Base-by-base conservation (phyloP, 2,113 vertebrate species). In the Eulacestoma nigropectus region DNA sequence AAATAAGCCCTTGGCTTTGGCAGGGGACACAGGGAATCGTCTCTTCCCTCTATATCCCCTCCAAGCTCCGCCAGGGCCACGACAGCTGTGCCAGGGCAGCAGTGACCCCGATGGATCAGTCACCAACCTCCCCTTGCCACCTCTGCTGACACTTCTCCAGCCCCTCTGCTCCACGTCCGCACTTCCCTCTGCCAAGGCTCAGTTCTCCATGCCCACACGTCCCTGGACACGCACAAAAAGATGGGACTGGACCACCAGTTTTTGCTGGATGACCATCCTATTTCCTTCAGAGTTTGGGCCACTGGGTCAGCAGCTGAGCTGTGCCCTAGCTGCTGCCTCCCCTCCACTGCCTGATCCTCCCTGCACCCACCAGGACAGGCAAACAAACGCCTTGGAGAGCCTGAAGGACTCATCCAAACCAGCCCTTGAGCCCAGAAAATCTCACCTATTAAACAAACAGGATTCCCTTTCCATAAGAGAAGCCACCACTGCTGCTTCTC, bases 191-290 rank as follows among this genome's bases (percentile, higher is more conserved):
- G 10, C 89, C 50, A 11, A 15, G 47, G 65, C 64, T 75, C 6
- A 11, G 7, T 0, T 60, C 84, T 16, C 10, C 7, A 2, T 1
- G 0, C 35, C 33, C 33, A 1, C 9, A 1, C 39, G 7, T 2
- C 53, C 30, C 57, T 6, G 39, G 50, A 23, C 25, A 10, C 0
- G 1, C 21, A 27, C 41, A 13, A n/a, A 8, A n/a, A 50, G 6
- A 15, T 7, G n/a, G 70, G 50, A 50, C 4, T 4, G 9, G 27
- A 26, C 7, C 46, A 47, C 2, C 10, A 0, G 0, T 32, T 84
- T 53, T 19, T 7, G 29, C 72, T 37, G 33, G 46, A 60, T 62
- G 41, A 53, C 5, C 22, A 22, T 7, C 33, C 1, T 3, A 1
- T 33, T 16, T 37, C 59, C 64, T 21, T 47, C 3, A 3, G 0